Evolutionary conservation across 92 coral and sea anemone species (phyloP), one percentile per base, ranked within the genome.

Genomic region (Zoanthus solanderi): DNA sequence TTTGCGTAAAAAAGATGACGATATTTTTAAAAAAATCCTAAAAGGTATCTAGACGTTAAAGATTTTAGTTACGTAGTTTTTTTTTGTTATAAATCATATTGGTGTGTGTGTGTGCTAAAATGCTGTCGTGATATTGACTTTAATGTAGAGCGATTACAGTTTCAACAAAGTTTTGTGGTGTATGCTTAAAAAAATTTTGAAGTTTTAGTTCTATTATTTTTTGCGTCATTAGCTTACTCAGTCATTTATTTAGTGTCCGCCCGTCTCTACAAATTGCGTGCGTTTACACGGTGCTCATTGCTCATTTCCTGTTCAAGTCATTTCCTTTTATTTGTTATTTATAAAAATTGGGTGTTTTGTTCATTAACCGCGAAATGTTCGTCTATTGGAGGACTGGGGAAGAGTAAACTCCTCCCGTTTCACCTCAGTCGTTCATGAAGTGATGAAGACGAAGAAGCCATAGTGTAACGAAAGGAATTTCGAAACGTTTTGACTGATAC

Each of bases 371-470:
- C 18, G 76, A 58, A 50, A 66, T 31, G 57, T 65, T 66, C 75
- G 63, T 45, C 61, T 73, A n/a, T n/a, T 2, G 60, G 45, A 47
- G 29, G 75, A 23, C 85, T 81, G 85, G 85, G 71, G 60, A 6
- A n/a, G 46, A 81, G 75, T 81, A 81, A 80, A 30, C 85, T 81
- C 85, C 85, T 81, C 85, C 85, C 85, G 73, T 63, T 46, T 65
- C 75, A 81, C 60, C 58, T 67, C 60, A 44, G 58, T 60, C 9
- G 74, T 81, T 71, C 52, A 65, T 71, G 75, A 63, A 81, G 82
- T 71, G 71, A 65, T 71, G 75, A 63, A 81, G 82, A 34, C 61
- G 85, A 81, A 44, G 85, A 81, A 67, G 60, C 34, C 71, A 46
- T 46, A 65, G 66, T 78, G 13, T 67, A 9, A 77, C 28, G 16